Conservation (phyloP, 1,140 invertebrate genomes). For the Papilio polyxenes region DNA sequence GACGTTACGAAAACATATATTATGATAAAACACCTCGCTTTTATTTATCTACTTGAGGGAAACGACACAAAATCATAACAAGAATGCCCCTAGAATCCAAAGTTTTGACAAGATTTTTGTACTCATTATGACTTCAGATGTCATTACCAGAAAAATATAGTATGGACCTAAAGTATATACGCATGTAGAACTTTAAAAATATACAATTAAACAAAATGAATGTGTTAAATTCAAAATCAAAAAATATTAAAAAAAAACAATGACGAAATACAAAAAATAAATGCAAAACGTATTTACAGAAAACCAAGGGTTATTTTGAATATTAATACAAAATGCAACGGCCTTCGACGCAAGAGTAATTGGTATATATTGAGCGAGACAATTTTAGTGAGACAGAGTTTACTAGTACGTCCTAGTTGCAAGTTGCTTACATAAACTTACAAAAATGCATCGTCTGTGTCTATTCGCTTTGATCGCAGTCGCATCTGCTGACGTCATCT, state of each 20-base stretch:
- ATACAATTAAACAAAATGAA: not conserved
- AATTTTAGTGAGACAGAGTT: not conserved
- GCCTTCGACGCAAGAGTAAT: slow-evolving; percentile 8
- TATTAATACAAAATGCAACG: not conserved
- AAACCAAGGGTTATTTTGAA: slow-evolving; percentile 13
- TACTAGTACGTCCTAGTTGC: slow-evolving; percentile 4
- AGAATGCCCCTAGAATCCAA: too few relatives aligned
- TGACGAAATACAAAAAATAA: not conserved
- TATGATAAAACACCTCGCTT: too few relatives aligned
- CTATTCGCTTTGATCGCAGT: slow-evolving; percentile 11
- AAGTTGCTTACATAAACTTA: not conserved
- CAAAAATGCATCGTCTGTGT: slow-evolving; percentile 15
- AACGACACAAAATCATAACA: too few relatives aligned
- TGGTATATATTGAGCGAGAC: slow-evolving; percentile 12
- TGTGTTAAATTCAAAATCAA: not conserved
- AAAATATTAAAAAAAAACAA: not conserved
- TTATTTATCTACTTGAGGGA: too few relatives aligned
- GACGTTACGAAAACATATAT: too few relatives aligned
- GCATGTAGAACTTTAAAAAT: too few relatives aligned
- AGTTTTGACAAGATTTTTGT: too few relatives aligned
- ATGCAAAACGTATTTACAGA: not conserved
- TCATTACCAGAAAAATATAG: too few relatives aligned
- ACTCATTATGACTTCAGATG: too few relatives aligned
- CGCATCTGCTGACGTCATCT: slow-evolving; percentile 16
- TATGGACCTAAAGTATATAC: too few relatives aligned